Base-by-base conservation (phyloP, 2,113 vertebrate genomes). In the Leptosomus discolor region DNA sequence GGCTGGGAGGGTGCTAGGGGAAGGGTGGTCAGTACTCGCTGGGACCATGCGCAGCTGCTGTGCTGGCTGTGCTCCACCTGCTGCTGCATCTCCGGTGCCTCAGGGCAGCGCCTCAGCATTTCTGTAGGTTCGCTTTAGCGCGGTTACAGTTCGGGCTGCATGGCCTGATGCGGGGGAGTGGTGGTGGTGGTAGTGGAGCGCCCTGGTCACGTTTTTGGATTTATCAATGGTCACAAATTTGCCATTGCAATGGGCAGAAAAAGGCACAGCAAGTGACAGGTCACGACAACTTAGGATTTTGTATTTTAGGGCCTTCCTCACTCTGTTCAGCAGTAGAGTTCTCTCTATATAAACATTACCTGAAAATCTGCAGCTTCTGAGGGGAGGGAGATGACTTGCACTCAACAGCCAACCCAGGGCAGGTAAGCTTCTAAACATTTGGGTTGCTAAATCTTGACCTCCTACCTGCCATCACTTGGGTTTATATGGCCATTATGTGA, bases 1-100 rank as follows among this genome's bases (percentile, higher is more conserved):
- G 63, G 54, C n/a, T 17, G 27, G 50, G 39, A 4, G 8, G 39
- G 45, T 36, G 58, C 48, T 60, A 7, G 39, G 24, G 23, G 26
- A 67, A 39, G 27, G 20, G 18, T 45, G 1, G 15, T 16, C n/a
- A 18, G 22, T 34, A 7, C 63, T 53, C 27, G 15, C 2, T 15
- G 15, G 34, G 41, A 43, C 23, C 14, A 15, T 0, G 14, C 23
- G 13, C 8, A 57, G 45, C n/a, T 30, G 5, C 0, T 0, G 7
- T 36, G 61, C 39, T 71, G 45, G 12, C 17, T 68, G 4, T 65
- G 30, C 34, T 61, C 37, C 16, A 5, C 43, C 63, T 64, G n/a
- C 57, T 37, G 32, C 65, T 56, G 39, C 36, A 26, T 73, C 24
- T 34, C 45, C 30, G 4, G 46, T 60, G 50, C n/a, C 56, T 88